phyloP scores from a whole-genome alignment of 2,113 vertebrate species.

The Suricata suricatta region DNA sequence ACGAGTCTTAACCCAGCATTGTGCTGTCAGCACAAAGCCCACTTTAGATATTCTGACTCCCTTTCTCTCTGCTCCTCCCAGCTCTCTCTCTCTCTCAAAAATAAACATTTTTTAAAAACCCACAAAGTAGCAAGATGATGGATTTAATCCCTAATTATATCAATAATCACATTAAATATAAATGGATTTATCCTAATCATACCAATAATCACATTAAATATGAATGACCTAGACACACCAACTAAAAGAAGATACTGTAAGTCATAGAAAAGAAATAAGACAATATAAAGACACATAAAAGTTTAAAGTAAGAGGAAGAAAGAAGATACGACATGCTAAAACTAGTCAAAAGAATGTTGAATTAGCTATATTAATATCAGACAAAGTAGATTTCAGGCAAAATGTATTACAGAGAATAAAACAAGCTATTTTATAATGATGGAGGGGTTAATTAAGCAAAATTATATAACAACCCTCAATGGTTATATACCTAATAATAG shows the following conservation, averaged over 20 bases:
- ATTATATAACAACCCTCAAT: not conserved
- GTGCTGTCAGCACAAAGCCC: too few species aligned
- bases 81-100: too few species aligned
- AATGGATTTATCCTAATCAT: not conserved
- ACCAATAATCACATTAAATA: not conserved
- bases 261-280: not conserved
- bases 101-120: too few species aligned
- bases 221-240: not conserved
- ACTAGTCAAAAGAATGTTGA: not conserved
- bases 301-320: not conserved
- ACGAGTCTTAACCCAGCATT: too few species aligned
- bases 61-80: too few species aligned
- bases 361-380: not conserved
- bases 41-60: too few species aligned
- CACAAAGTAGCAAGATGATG: not conserved
- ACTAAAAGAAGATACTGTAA: not conserved
- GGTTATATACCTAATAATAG: not conserved
- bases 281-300: not conserved
- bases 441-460: not conserved
- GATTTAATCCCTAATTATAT: not conserved
- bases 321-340: not conserved
- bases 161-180: not conserved
- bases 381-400: not conserved
- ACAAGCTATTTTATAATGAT: not conserved
- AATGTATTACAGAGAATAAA: not conserved